Evolutionary conservation across 1,140 invertebrate genomes (phyloP), one percentile per base, ranked within the genome.

Genomic region (Zaprionus ghesquierei): DNA sequence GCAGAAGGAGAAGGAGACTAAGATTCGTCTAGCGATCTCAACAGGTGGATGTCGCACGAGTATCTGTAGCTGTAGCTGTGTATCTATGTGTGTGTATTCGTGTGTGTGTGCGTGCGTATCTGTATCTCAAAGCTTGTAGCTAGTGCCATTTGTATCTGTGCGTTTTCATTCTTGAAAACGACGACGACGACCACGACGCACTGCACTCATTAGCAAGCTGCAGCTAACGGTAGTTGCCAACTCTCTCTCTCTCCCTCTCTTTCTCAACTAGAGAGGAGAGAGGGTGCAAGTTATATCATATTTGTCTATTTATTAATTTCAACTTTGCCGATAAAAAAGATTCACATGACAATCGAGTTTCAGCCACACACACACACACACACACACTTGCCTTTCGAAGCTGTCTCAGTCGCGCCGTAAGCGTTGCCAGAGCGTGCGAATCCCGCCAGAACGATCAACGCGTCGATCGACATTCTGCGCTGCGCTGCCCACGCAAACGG

Each of bases 331-430:
- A 63, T 82, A 64, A 68, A 54, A 70, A 69, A 63, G 55, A 79
- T 79, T 79, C 77, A 79, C 77, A 79, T 79, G 77, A 86, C 82
- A 87, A 68, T 79, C 72, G 70, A 68, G 68, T 86, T 79, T 73
- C 38, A 29, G 64, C 59, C 80, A 81, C 75, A 78, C 61, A 35
- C 69, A 13, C 60, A 63, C 12, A 59, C 44, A 53, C 51, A 46
- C 1, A 13, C 25, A 60, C 15, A 64, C 6, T n/a, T n/a, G n/a
- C n/a, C n/a, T n/a, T n/a, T n/a, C n/a, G n/a, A n/a, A 62, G 10
- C n/a, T 20, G 27, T 5, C 15, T 20, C 60, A 15, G 13, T n/a
- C 20, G 3, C 15, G 22, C 61, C 41, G 12, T 29, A 15, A 46
- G 71, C 71, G 66, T 74, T 74, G 71, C 71, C 71, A 74, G 66